Evolutionary conservation across 2,113 vertebrate genomes (phyloP), one percentile per base, ranked within the genome.

Genomic region (Paratilapia polleni): DNA sequence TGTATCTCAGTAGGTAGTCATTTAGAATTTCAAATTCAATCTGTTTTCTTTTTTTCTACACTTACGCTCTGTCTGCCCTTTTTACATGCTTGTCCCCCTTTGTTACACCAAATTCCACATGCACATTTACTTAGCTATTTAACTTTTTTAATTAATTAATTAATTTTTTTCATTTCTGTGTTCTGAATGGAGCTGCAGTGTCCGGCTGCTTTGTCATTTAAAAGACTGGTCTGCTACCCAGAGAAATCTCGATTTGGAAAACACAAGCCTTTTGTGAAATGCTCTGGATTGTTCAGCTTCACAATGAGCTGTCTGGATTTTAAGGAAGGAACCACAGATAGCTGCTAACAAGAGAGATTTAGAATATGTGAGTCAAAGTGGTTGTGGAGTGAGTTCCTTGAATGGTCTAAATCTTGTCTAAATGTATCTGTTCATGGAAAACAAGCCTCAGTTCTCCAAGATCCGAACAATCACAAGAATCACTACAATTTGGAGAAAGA

Each of bases 21-120:
- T 68, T 82, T 57, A 9, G 20, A 60, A 77, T 80, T 52, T 64
- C 26, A 36, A n/a, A 66, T 75, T 66, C 24, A 88, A 47, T 83
- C 41, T 58, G 15, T 11, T 76, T 61, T 63, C 36, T 73, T 3
- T 47, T 57, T 62, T 54, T 56, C 36, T 75, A 38, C 34, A 62
- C 38, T 78, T 58, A 61, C 47, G 34, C 11, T 56, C 13, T 20
- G 26, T 57, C 49, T 81, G n/a, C 19, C 52, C 4, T 73, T 73
- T 73, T 52, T 73, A 17, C 47, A 73, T 73, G 28, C 17, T 49
- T n/a, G 43, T 52, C 68, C 19, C 11, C 47, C 66, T 73, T 73
- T 64, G 19, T 78, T 41, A 15, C 17, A 28, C 26, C 10, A 17
- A 77, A 74, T 82, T 61, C 17, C 52, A 57, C 73, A 52, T 59